phyloP scores from a whole-genome alignment of 2,888 invertebrate genomes.

The Harpalus rufipes region DNA sequence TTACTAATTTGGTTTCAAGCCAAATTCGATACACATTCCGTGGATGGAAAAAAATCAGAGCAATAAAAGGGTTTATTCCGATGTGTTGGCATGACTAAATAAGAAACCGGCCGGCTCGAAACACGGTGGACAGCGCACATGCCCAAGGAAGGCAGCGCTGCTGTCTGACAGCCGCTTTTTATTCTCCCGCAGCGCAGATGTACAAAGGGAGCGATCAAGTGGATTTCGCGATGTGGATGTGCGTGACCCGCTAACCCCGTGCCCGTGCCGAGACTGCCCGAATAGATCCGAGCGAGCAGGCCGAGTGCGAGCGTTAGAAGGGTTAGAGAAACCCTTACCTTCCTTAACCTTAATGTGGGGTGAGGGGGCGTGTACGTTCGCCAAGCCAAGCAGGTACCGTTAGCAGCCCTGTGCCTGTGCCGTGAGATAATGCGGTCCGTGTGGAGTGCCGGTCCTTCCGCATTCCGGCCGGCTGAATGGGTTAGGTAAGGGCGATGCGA shows the following conservation, averaged over 20 bases:
- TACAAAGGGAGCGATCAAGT: conserved; percentile 25
- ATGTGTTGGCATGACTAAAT: conserved; percentile 71
- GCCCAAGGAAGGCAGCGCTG: conserved; percentile 64
- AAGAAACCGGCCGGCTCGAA: conserved; percentile 68
- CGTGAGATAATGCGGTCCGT: conserved; percentile 64
- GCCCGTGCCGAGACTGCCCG: conserved; percentile 5
- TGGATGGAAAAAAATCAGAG: conserved; percentile 74
- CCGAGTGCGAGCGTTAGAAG: conserved; percentile 37
- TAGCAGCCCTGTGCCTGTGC: conserved; percentile 57
- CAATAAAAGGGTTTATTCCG: conserved; percentile 74
- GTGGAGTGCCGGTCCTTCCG: conserved; percentile 60
- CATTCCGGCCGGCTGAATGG: conserved; percentile 65
- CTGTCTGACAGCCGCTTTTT: conserved; percentile 34
- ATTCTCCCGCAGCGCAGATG: conserved; percentile 17
- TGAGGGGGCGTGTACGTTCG: conserved; percentile 20
- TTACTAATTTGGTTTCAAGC: conserved; percentile 77
- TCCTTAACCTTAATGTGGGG: conserved; percentile 56
- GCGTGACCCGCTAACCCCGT: conserved; percentile 63
- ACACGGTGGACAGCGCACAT: conserved; percentile 55
- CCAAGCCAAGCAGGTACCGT: conserved; percentile 60
- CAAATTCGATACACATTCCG: conserved; percentile 77
- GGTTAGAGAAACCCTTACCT: conserved; percentile 67
- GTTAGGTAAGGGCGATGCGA: conserved; percentile 65
- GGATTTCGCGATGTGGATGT: conserved; percentile 36
- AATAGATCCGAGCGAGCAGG: not conserved